Percentiles rank a stretch among this genome's conserved stretches.
phyloP scores from a whole-genome alignment of 2,888 invertebrate genomes.

The Antheraea assamensis region DNA sequence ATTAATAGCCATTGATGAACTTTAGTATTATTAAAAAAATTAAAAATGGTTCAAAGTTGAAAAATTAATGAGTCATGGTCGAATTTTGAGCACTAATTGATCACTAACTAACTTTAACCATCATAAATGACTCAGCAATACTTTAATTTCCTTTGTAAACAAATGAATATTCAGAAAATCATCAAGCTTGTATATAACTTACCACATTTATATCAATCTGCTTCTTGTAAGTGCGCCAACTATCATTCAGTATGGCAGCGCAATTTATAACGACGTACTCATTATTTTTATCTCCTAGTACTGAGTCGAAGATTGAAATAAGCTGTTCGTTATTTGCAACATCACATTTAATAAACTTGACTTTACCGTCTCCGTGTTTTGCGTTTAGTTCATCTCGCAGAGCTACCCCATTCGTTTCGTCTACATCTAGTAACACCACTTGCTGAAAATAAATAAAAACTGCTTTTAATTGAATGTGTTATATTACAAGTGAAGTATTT shows the following conservation, averaged over 20 bases:
- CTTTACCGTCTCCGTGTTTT: conserved; percentile 29
- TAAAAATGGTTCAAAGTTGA: too few relatives aligned
- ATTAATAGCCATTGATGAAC: too few relatives aligned
- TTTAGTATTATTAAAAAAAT: too few relatives aligned
- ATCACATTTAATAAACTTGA: conserved; percentile 34
- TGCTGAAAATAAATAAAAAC: conserved; percentile 25
- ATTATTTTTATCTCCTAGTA: conserved; percentile 25
- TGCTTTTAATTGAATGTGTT: background rate
- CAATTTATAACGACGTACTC: conserved; percentile 30
- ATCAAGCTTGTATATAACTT: background rate
- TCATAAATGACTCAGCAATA: too few relatives aligned
- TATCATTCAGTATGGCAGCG: conserved; percentile 37
- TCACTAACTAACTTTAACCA: too few relatives aligned
- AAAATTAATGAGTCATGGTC: too few relatives aligned
- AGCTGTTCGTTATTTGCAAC: conserved; percentile 31
- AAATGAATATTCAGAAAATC: background rate
- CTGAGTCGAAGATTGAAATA: conserved; percentile 25
- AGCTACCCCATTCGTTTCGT: conserved; percentile 26
- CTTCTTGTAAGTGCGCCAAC: conserved; percentile 22
- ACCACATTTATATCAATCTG: conserved; percentile 27
- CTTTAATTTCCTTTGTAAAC: too few relatives aligned
- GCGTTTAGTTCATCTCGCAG: conserved; percentile 31
- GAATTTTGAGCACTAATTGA: too few relatives aligned
- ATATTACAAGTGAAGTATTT: too few relatives aligned
- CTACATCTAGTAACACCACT: conserved; percentile 31